phyloP scores from a whole-genome alignment of 2,113 vertebrate genomes.

The Etia nguti region DNA sequence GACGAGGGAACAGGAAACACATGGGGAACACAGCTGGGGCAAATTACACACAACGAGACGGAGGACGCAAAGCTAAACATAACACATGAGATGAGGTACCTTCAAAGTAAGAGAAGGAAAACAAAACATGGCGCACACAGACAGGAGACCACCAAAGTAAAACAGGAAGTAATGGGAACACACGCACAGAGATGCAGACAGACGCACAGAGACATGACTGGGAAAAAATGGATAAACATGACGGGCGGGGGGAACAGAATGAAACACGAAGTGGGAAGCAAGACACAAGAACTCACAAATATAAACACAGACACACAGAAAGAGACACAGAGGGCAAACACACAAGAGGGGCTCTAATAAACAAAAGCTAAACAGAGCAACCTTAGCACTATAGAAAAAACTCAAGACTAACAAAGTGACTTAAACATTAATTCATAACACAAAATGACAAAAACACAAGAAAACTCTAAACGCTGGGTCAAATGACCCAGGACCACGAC shows the following conservation, averaged over 20 bases:
- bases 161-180: background rate
- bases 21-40: background rate
- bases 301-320: background rate
- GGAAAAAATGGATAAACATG: background rate
- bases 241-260: background rate
- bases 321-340: background rate
- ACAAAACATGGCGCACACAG: background rate
- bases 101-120: background rate
- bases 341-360: background rate
- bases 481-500: background rate
- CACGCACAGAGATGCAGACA: background rate
- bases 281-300: background rate
- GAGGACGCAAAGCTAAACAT: background rate
- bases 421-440: background rate
- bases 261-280: background rate
- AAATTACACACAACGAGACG: background rate
- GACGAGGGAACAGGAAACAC: accelerated
- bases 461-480: background rate
- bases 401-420: accelerated
- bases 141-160: background rate
- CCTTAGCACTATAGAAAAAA: background rate
- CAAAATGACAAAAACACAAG: background rate
- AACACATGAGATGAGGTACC: background rate
- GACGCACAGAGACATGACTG: background rate
- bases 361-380: background rate